phyloP scores from a whole-genome alignment of 2,797 vertebrate species.

The Acanthornis magna region DNA sequence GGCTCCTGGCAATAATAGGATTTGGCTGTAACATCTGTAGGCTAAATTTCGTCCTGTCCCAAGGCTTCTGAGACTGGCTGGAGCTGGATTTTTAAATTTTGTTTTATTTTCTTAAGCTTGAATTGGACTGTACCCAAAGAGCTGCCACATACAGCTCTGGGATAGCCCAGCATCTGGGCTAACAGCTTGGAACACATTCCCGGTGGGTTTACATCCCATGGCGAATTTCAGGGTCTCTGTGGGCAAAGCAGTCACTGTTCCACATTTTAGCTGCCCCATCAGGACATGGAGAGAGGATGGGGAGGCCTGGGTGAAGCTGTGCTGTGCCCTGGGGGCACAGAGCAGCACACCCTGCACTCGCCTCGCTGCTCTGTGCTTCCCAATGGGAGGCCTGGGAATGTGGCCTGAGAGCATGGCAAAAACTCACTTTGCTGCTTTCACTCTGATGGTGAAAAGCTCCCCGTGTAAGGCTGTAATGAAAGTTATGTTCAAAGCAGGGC shows the following conservation, averaged over 20 bases:
- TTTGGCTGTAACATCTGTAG: background rate
- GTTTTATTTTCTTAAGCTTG: background rate
- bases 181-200: background rate
- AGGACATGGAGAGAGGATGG: background rate
- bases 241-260: background rate
- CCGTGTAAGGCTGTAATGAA: background rate
- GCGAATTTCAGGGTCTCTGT: background rate
- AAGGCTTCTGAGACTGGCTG: background rate
- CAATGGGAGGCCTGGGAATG: fast-evolving
- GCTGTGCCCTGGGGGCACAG: fast-evolving
- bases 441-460: background rate
- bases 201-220: background rate
- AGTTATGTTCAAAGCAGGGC: background rate
- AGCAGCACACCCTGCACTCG: fast-evolving
- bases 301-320: background rate
- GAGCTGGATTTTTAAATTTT: background rate
- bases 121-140: background rate
- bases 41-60: background rate
- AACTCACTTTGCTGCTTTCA: background rate
- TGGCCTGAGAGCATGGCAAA: background rate
- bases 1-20: background rate
- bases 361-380: background rate
- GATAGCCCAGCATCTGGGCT: background rate
- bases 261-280: background rate
- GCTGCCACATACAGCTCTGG: background rate